Evolutionary conservation across 2,797 vertebrate genomes (phyloP).

Genomic region (Xyrichtys novacula): DNA sequence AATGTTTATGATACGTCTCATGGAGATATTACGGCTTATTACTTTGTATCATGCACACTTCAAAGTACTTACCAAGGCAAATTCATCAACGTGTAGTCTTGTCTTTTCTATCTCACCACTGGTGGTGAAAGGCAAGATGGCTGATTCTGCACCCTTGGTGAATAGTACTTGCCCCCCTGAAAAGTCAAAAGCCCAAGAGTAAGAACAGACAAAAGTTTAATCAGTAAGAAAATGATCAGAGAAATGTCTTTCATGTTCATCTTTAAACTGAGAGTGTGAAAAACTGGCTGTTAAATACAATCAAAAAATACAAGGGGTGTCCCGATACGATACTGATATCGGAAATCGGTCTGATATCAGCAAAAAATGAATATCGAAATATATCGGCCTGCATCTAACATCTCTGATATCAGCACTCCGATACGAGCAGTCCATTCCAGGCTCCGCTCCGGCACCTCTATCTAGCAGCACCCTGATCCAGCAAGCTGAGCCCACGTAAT

Average conservation of each 20-base stretch:
- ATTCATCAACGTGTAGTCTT: slow-evolving; percentile 95
- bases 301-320: too few relatives aligned
- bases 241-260: neutral
- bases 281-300: neutral
- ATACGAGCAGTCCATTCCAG: too few relatives aligned
- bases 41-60: slow-evolving; percentile 8
- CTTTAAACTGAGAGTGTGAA: neutral
- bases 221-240: neutral
- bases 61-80: slow-evolving; percentile 90
- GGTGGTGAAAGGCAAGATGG: slow-evolving; percentile 90
- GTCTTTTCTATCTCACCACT: slow-evolving; percentile 96
- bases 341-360: too few relatives aligned
- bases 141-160: slow-evolving; percentile 97
- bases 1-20: too few relatives aligned
- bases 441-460: too few relatives aligned
- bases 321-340: too few relatives aligned
- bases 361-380: too few relatives aligned
- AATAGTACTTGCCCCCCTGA: slow-evolving; percentile 93
- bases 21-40: neutral
- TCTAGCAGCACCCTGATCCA: too few relatives aligned
- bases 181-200: slow-evolving; percentile 43
- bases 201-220: neutral
- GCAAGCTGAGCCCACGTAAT: too few relatives aligned
- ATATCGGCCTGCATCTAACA: too few relatives aligned
- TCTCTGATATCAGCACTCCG: too few relatives aligned